phyloP scores from a whole-genome alignment of 1,140 invertebrate species.

The Anastrepha ludens region DNA sequence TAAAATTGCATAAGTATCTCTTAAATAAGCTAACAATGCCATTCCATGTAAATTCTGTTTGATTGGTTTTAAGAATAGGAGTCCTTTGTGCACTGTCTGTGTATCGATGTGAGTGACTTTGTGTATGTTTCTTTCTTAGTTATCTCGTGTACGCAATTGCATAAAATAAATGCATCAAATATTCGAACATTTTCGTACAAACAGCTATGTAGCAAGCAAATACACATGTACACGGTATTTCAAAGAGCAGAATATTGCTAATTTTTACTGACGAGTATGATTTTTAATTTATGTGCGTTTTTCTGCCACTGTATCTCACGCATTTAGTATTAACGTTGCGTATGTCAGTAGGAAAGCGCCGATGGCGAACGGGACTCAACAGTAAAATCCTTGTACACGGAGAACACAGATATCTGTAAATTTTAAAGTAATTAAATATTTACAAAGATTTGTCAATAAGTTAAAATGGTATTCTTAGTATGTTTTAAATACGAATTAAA shows the following conservation, averaged over 20 bases:
- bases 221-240: not conserved
- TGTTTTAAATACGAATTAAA: too few species aligned
- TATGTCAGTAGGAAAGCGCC: constrained; percentile 68
- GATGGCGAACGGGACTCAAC: constrained; percentile 75
- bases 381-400: constrained; percentile 93
- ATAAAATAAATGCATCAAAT: constrained; percentile 34
- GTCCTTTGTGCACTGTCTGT: too few species aligned
- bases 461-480: too few species aligned
- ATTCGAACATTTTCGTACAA: constrained; percentile 7
- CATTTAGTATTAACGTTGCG: not conserved
- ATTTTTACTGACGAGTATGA: too few species aligned
- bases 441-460: too few species aligned
- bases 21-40: constrained; percentile 20
- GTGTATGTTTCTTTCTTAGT: not conserved
- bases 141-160: not conserved
- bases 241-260: too few species aligned
- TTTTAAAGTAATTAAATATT: constrained; percentile 60
- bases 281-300: too few species aligned
- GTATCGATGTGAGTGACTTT: not conserved
- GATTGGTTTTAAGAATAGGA: not conserved
- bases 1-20: not conserved
- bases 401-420: constrained; percentile 91
- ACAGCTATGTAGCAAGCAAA: not conserved
- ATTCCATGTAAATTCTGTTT: not conserved
- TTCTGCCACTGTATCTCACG: not conserved